Base-by-base conservation (phyloP, 2,888 invertebrate genomes). In the Mylabris sibirica region DNA sequence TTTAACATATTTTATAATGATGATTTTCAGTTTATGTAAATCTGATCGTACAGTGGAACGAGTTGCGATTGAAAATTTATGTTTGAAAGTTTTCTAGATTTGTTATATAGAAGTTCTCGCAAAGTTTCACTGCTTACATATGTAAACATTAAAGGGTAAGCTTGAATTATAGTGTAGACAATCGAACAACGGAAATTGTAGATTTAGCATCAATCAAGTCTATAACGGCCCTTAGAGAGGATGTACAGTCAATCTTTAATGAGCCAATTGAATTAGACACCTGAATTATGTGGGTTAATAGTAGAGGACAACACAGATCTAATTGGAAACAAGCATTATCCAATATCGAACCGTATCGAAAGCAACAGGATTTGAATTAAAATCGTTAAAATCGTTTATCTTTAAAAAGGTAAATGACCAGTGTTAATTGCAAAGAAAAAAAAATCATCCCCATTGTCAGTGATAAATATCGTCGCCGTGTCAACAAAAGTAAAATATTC, bases 191-290 rank as follows among this genome's bases (percentile, higher is more conserved):
- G 57, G 57, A 57, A 57, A 57, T 14, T 57, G 24, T 57, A 57
- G 57, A 57, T 57, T 24, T 57, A 57, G 24, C 26, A 74, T 74
- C 72, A 57, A 57, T 57, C 57, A 57, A 63, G 60, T 49, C 63
- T 72, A 72, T 80, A 80, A 81, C 78, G 80, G 75, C 77, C 79
- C 79, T 80, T 80, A 78, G 77, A 78, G 77, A 78, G 79, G 77
- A 81, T 80, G 78, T 80, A 80, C 78, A 78, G 77, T 72, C 72
- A 71, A 77, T 77, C 77, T 79, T 79, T 81, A 80, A 81, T 79
- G 81, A 81, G 75, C 78, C 80, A 80, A 82, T 82, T 80, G 81
- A 82, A 82, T 82, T 80, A 81, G 80, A 79, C 79, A 79, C 80
- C 80, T 82, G 80, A 82, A 81, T 81, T 81, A 81, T 81, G 79